Evolutionary conservation across 2,797 vertebrate genomes (phyloP).

Genomic region (Kryptopterus vitreolus): DNA sequence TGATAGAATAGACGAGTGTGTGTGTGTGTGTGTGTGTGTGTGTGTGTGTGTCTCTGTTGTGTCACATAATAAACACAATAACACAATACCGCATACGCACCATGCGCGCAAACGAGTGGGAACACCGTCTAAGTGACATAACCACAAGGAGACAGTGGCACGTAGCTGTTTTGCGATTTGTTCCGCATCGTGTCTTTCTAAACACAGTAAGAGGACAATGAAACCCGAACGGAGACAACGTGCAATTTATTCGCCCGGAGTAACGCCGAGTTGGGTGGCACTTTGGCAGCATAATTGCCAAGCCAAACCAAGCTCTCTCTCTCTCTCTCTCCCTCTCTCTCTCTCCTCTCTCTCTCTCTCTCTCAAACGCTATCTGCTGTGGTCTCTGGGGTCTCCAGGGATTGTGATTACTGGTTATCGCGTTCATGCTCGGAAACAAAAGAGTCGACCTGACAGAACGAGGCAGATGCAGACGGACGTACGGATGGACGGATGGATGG

Average conservation of each 20-base stretch:
- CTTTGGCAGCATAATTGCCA: constrained; percentile 57
- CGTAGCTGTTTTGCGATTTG: constrained; percentile 39
- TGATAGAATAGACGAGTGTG: not conserved
- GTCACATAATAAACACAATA: constrained; percentile 14
- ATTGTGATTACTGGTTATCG: constrained; percentile 49
- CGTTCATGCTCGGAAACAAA: constrained; percentile 18
- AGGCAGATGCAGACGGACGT: too few species aligned
- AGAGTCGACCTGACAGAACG: constrained; percentile 29
- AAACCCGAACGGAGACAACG: constrained; percentile 49
- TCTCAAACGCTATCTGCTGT: not conserved
- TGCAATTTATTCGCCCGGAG: constrained; percentile 52
- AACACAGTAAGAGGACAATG: constrained; percentile 47
- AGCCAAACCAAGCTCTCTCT: constrained; percentile 30
- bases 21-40: not conserved
- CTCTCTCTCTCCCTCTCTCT: constrained; percentile 3
- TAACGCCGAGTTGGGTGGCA: constrained; percentile 45
- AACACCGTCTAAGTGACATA: constrained; percentile 15
- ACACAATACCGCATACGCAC: constrained; percentile 10
- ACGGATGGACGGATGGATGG: too few species aligned
- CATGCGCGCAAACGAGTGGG: not conserved
- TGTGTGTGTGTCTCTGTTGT: not conserved
- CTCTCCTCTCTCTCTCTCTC: constrained; percentile 12
- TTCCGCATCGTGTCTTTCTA: constrained; percentile 50
- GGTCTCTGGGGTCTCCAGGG: constrained; percentile 3
- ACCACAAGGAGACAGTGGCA: constrained; percentile 21